Percentiles rank a stretch among this genome's conserved stretches.
Evolutionary conservation across 2,113 vertebrate species (phyloP).

Genomic region (Typhlomys cinereus): DNA sequence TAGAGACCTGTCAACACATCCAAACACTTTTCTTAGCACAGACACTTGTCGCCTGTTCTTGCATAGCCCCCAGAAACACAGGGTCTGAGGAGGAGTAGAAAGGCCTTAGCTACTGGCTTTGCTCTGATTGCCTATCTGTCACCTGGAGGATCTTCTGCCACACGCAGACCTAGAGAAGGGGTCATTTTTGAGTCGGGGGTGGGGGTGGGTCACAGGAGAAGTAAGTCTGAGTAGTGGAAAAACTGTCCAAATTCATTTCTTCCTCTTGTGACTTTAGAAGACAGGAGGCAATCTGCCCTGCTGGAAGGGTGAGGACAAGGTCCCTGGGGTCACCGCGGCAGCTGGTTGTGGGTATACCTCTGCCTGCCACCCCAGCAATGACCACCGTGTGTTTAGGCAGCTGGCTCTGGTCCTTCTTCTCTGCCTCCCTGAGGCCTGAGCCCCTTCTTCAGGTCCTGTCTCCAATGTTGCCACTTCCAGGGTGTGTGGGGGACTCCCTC

Average conservation of each 20-base stretch:
- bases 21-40: not conserved
- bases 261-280: not conserved
- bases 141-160: not conserved
- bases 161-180: not conserved
- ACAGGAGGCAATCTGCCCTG: not conserved
- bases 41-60: not conserved
- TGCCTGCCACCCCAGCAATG: accelerated
- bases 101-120: not conserved
- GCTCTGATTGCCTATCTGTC: not conserved
- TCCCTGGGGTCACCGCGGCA: not conserved
- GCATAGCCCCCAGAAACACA: not conserved
- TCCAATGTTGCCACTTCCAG: not conserved
- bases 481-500: not conserved
- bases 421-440: not conserved
- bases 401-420: not conserved
- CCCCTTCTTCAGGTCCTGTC: not conserved
- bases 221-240: not conserved
- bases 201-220: not conserved
- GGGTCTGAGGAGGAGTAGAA: not conserved
- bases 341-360: not conserved
- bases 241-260: not conserved
- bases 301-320: not conserved
- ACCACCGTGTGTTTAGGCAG: accelerated
- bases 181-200: not conserved
- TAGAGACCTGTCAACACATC: constrained; percentile 39